Conservation (phyloP, 1,140 invertebrate genomes). For the Phthorimaea operculella region DNA sequence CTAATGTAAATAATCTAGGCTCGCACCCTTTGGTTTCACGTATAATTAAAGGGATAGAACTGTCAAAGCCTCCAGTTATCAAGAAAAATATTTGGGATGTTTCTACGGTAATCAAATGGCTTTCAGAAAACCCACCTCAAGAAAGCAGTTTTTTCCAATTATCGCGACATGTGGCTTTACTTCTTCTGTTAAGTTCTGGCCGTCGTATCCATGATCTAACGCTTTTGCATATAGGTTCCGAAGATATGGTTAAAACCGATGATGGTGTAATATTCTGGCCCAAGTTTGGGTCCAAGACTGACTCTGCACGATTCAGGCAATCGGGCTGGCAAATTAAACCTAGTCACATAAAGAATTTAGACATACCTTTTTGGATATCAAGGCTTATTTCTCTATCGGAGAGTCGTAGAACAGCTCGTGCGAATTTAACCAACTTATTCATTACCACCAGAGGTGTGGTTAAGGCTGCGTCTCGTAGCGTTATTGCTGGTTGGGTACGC, state of each 20-base stretch:
- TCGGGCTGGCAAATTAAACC: background rate
- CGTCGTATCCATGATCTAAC: background rate
- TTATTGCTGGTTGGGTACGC: too few relatives aligned
- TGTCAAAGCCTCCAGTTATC: background rate
- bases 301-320: background rate
- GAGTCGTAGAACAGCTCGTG: background rate
- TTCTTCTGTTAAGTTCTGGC: background rate
- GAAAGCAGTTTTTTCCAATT: background rate
- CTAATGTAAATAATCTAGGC: background rate
- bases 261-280: background rate
- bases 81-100: background rate
- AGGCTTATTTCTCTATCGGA: background rate
- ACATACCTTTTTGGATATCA: background rate
- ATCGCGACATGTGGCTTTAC: constrained; percentile 1
- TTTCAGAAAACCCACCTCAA: background rate
- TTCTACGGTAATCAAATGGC: background rate
- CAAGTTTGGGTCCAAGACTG: constrained; percentile 2
- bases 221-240: constrained; percentile 2
- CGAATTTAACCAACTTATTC: background rate
- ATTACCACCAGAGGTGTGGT: constrained; percentile 1
- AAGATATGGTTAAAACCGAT: background rate
- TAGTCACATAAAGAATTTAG: background rate
- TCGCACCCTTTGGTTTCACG: background rate
- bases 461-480: constrained; percentile 8
- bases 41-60: background rate